Base-by-base conservation (phyloP, 2,797 vertebrate species). In the Synaphobranchus kaupii region DNA sequence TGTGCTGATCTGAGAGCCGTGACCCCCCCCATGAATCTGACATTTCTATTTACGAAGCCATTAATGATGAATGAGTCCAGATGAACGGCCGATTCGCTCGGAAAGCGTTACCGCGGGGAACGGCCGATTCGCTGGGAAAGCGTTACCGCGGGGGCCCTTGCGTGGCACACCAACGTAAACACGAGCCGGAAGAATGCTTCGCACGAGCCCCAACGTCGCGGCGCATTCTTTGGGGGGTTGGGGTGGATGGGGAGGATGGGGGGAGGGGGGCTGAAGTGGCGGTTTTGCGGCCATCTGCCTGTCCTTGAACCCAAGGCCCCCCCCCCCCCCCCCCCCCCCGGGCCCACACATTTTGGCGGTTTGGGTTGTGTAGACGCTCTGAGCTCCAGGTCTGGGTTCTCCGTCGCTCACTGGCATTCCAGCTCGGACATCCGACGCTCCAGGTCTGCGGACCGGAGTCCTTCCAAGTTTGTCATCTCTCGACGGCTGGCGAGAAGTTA, bases 21-120 rank as follows among this genome's bases (percentile, higher is more conserved):
- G 90, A 88, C 90, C 89, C 68, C 50, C 54, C 54, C 60, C 66
- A 83, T 34, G 10, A 81, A 56, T 86, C 83, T 89, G 86, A 87
- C 89, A 84, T 91, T 90, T 90, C 83, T 90, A 85, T 88, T 88
- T 90, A 83, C 56, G 56, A 86, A 86, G 76, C 80, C 39, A 20
- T 63, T 44, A 52, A n/a, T 39, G 52, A 63, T 66, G 81, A 73
- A 82, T 76, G 83, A 86, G 54, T 58, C 20, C 22, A 15, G 71
- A 22, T 20, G 71, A 76, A 28, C 15, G 17, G 31, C 34, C 34
- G 15, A 44, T 44, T 20, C 71, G 12, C 71, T 20, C 13, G 4
- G 71, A 66, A 25, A 73, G 25, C 86, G 28, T 50, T 31, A 71
- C 56, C 4, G 50, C 17, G 22, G 76, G 83, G 50, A 76, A 28